Evolutionary conservation across 1,140 invertebrate genomes (phyloP), one percentile per base, ranked within the genome.

Genomic region (Lepeophtheirus salmonis): DNA sequence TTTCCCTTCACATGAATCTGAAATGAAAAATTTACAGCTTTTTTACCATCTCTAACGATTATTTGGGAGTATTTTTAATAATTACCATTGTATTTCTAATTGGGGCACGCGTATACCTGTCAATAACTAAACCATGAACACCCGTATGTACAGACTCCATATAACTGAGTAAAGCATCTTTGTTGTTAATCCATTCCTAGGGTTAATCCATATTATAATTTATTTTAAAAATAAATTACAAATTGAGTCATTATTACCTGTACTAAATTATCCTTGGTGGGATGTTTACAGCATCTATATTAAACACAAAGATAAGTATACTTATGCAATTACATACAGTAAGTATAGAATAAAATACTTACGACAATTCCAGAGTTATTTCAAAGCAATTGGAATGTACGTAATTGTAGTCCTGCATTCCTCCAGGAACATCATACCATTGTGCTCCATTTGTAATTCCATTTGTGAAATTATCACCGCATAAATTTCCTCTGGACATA

Each of bases 391-490:
- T 95, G n/a, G 88, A 83, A 62, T 85, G 74, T 0, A 94, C 64
- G 69, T 98, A 98, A 74, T 95, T 97, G 81, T 86, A 98, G 70
- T 98, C 95, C 72, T 98, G 95, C 94, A 98, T 97, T 12, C 94
- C 92, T 0, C 90, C 86, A 0, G 79, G 74, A 1, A 94, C 79
- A 24, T 77, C 75, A 68, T 96, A 57, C 91, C 91, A 96, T 50
- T 79, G 74, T 4, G 89, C 89, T 0, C 91, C 91, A 69, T 96
- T 96, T 0, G 84, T 89, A 22, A 91, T 90, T 23, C 90, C 91
- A 50, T 80, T 78, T 3, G 76, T 67, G 68, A 96, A 96, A 14
- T 69, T 71, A 64, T 89, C 83, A 1, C 77, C 71, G 67, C 86
- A 90, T 0, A 82, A 78, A 53, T 78, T 70, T 0, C 83, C 86